Percentiles rank a stretch among this genome's conserved stretches.
phyloP scores from a whole-genome alignment of 2,113 vertebrate species.

The Perccottus glenii region DNA sequence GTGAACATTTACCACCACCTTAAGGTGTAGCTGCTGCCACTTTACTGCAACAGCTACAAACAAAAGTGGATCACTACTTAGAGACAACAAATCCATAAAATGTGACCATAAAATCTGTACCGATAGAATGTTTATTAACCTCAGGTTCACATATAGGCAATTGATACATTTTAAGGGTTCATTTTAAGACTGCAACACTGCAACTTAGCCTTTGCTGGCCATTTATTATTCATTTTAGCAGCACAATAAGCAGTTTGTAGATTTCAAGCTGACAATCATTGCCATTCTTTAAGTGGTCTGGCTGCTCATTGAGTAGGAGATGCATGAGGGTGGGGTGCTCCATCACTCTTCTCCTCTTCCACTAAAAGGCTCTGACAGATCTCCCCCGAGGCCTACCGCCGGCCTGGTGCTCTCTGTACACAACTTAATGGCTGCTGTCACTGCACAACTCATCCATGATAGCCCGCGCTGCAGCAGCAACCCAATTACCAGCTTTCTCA shows the following conservation, averaged over 20 bases:
- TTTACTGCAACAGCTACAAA: slow-evolving; percentile 46
- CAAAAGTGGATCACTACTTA: slow-evolving; percentile 41
- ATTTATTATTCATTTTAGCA: slow-evolving; percentile 73
- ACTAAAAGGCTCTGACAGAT: slow-evolving; percentile 74
- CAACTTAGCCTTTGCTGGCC: slow-evolving; percentile 34
- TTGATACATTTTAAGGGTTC: slow-evolving; percentile 44
- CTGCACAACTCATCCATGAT: slow-evolving; percentile 69
- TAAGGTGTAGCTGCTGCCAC: slow-evolving; percentile 24
- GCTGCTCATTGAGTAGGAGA: slow-evolving; percentile 62
- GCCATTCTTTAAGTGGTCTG: slow-evolving; percentile 66
- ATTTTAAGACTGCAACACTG: slow-evolving; percentile 50
- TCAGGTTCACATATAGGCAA: slow-evolving; percentile 40
- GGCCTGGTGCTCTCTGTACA: slow-evolving; percentile 68
- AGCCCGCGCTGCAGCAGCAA: slow-evolving; percentile 55
- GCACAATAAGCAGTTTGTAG: slow-evolving; percentile 69
- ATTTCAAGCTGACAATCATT: slow-evolving; percentile 68
- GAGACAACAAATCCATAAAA: slow-evolving; percentile 52
- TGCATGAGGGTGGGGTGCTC: slow-evolving; percentile 63
- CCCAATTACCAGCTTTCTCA: slow-evolving; percentile 65
- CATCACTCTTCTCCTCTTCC: slow-evolving; percentile 71
- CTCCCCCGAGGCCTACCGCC: slow-evolving; percentile 68
- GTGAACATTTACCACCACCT: slow-evolving; percentile 17
- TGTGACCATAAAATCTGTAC: slow-evolving; percentile 40
- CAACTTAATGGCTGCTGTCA: slow-evolving; percentile 75
- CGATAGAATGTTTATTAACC: slow-evolving; percentile 55